These are phyloP conservation scores for Oryzias melastigma DNA, from an alignment of 2,113 vertebrate species.

Conservation along the genomic window DNA sequence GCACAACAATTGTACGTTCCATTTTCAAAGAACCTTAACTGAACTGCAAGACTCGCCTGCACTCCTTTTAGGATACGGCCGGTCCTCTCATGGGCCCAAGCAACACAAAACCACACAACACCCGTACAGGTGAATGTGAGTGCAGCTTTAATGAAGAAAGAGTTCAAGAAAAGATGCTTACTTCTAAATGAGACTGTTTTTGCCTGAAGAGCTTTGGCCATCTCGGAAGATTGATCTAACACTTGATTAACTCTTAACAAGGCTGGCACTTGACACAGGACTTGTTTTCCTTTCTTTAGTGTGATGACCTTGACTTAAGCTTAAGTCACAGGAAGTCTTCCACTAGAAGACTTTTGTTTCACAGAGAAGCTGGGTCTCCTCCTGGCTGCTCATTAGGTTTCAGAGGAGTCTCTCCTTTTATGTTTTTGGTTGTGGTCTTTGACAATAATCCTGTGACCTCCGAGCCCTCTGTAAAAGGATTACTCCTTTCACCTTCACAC, in stretches of 20 bases:
- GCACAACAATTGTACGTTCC: too few relatives aligned
- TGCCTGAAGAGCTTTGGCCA: constrained; percentile 26
- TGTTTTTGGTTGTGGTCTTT: neutral
- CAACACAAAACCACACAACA: too few relatives aligned
- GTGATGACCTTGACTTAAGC: constrained; percentile 13
- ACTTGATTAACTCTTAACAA: constrained; percentile 36
- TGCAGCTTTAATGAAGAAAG: too few relatives aligned
- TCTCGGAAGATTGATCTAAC: constrained; percentile 41
- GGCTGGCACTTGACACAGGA: constrained; percentile 27
- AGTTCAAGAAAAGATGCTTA: constrained; percentile 37
- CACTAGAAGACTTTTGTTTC: constrained; percentile 4
- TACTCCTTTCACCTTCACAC: neutral
- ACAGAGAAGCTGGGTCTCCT: neutral
- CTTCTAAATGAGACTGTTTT: constrained; percentile 46
- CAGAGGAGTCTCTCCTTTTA: constrained; percentile 1
- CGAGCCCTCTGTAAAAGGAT: neutral
- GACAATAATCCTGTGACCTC: neutral
- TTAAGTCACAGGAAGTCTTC: constrained; percentile 23
- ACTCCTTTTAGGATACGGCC: too few relatives aligned
- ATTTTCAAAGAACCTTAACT: too few relatives aligned
- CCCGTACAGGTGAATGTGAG: too few relatives aligned
- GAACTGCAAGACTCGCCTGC: too few relatives aligned
- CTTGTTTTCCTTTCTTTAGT: constrained; percentile 1
- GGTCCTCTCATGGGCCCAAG: too few relatives aligned
- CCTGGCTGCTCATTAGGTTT: neutral